A percentile compares a stretch with the other conserved stretches of the same genome.
phyloP scores from a whole-genome alignment of 2,888 invertebrate species.

The Malachius bipustulatus region DNA sequence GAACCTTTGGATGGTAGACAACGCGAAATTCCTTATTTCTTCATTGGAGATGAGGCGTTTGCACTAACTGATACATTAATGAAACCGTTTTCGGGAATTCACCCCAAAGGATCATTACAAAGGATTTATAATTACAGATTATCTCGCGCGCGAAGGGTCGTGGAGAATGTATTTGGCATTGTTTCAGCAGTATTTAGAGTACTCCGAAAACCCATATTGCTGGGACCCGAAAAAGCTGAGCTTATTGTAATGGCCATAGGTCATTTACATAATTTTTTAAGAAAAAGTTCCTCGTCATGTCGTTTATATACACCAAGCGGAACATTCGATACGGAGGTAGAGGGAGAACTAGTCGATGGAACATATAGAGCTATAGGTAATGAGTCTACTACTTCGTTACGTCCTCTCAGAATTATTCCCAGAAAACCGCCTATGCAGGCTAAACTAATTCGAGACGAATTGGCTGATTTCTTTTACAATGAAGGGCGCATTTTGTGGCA shows the following conservation, averaged over 20 bases:
- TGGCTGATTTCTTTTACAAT: too few species aligned
- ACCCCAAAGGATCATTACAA: conserved; percentile 12
- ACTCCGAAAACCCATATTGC: conserved; percentile 22
- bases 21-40: conserved; percentile 15
- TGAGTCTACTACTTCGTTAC: too few species aligned
- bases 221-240: conserved; percentile 22
- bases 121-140: conserved; percentile 17
- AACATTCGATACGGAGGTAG: conserved; percentile 21
- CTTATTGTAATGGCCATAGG: conserved; percentile 25
- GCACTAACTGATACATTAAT: conserved; percentile 14
- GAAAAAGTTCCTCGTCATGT: conserved; percentile 20
- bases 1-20: conserved; percentile 13
- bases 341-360: too few species aligned
- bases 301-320: conserved; percentile 20
- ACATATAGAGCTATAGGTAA: too few species aligned
- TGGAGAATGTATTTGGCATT: conserved; percentile 20
- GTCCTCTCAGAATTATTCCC: too few species aligned
- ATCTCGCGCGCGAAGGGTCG: conserved; percentile 15
- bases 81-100: conserved; percentile 19
- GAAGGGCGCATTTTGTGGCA: too few species aligned
- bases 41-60: conserved; percentile 17
- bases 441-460: too few species aligned
- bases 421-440: too few species aligned
- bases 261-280: conserved; percentile 24
- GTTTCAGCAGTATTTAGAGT: conserved; percentile 23